These are phyloP conservation scores for human DNA, from an alignment of 2,113 vertebrate genomes.

Conservation along the genomic window GRCh38 chr19:37411001-37411500, in stretches of 20 bases:
- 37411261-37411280: constrained; percentile 26
- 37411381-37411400: background rate
- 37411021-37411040: background rate
- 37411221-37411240: constrained; percentile 27
- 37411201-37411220: constrained; percentile 24
- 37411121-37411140: constrained; percentile 44
- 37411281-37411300: constrained; percentile 19
- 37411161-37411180: constrained; percentile 65
- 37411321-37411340: constrained; percentile 3
- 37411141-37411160: background rate
- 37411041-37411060: background rate
- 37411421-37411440: constrained; percentile 19
- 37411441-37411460: background rate
- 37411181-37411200: constrained; percentile 63
- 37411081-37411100: background rate
- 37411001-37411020: constrained; percentile 27
- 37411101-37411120: background rate
- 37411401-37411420: constrained; percentile 15
- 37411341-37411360: constrained; percentile 11
- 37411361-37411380: background rate
- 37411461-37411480: background rate
- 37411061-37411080: background rate
- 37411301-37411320: constrained; percentile 3
- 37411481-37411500: background rate
- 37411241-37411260: background rate